A percentile compares a stretch with the other conserved stretches of the same genome.
Evolutionary conservation across 1,140 invertebrate species (phyloP).

Genomic region (Drosophila biarmipes): DNA sequence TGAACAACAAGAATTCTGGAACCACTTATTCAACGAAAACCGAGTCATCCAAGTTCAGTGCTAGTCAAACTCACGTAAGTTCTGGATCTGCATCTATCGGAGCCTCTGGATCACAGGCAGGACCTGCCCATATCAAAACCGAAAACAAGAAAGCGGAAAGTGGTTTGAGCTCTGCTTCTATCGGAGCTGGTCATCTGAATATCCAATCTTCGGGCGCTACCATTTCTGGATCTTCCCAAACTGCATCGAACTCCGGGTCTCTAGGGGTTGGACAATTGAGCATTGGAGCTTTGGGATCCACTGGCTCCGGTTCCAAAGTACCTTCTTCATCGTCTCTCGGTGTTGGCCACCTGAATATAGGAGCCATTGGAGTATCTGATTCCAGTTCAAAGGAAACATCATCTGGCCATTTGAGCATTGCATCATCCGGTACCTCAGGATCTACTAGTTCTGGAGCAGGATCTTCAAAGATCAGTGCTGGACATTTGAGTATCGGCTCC

Average conservation of each 20-base stretch:
- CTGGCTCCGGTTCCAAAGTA: slow-evolving; percentile 6
- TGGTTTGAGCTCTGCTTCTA: background rate
- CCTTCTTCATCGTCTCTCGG: slow-evolving; percentile 9
- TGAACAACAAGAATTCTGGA: background rate
- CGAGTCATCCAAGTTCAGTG: background rate
- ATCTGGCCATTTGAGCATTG: background rate
- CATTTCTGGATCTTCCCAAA: background rate
- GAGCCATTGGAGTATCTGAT: background rate
- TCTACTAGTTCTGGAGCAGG: background rate
- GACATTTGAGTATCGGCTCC: slow-evolving; percentile 8
- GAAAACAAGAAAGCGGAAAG: background rate
- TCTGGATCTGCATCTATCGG: background rate
- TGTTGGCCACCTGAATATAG: slow-evolving; percentile 5
- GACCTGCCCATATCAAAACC: background rate
- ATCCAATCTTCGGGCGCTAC: slow-evolving; percentile 1
- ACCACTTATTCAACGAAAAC: background rate
- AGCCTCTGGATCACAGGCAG: background rate
- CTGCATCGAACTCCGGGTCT: background rate
- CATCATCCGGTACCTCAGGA: slow-evolving; percentile 4
- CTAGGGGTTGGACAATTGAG: background rate
- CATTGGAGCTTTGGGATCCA: slow-evolving; percentile 6
- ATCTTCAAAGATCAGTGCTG: background rate
- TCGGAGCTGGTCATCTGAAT: slow-evolving; percentile 2
- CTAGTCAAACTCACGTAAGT: background rate
- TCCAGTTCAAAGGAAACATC: background rate